These are phyloP conservation scores for Heliconius ismenius DNA, from an alignment of 2,888 invertebrate species.

Conservation along the genomic window DNA sequence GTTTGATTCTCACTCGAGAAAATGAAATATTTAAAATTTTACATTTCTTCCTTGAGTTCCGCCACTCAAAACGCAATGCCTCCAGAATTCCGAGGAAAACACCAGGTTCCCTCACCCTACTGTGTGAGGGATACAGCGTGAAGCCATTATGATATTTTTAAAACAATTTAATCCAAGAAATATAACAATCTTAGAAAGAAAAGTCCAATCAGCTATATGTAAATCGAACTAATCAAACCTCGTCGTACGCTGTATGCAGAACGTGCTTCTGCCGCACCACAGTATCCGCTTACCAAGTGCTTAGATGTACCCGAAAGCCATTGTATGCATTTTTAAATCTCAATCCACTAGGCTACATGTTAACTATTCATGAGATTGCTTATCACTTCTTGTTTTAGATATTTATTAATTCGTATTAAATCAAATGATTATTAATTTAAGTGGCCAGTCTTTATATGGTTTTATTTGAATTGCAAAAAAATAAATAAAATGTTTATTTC, in stretches of 20 bases:
- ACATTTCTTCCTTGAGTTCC: too few species aligned
- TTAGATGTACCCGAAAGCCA: conserved; percentile 21
- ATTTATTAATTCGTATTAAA: neutral
- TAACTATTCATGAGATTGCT: conserved; percentile 18
- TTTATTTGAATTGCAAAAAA: neutral
- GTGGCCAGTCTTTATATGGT: neutral
- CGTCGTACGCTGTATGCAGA: conserved; percentile 44
- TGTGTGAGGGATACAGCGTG: neutral
- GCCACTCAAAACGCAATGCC: too few species aligned
- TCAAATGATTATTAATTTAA: neutral
- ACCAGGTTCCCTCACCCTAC: neutral
- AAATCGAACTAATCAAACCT: conserved; percentile 47
- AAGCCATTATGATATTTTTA: neutral
- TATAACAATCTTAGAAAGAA: neutral
- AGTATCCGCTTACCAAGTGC: conserved; percentile 34
- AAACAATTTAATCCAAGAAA: too few species aligned
- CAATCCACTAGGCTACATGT: conserved; percentile 15
- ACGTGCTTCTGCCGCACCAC: conserved; percentile 46
- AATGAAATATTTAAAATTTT: too few species aligned
- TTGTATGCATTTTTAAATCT: conserved; percentile 30
- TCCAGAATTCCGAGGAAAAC: too few species aligned
- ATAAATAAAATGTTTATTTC: neutral
- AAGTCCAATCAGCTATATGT: conserved; percentile 38
- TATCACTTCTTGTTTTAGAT: neutral
- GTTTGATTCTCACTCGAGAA: too few species aligned